Evolutionary conservation across 2,888 invertebrate genomes (phyloP).

Genomic region (Agrilus mali): DNA sequence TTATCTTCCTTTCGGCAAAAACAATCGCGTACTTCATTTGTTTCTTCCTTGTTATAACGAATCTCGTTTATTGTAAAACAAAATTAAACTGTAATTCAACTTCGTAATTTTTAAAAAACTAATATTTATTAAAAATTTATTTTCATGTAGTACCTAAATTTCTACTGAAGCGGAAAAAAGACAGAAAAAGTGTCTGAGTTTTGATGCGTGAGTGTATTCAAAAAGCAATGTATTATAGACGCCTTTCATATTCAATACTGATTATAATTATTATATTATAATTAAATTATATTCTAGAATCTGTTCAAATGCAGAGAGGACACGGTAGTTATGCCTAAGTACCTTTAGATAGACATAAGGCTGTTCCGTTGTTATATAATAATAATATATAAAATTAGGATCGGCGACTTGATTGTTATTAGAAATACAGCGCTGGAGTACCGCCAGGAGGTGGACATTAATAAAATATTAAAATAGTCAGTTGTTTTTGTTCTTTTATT

Average conservation of each 20-base stretch:
- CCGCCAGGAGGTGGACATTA: too few species aligned
- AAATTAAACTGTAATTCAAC: too few species aligned
- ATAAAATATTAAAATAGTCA: too few species aligned
- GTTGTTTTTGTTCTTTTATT: too few species aligned
- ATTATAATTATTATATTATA: slow-evolving; percentile 30
- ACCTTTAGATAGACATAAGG: slow-evolving; percentile 36
- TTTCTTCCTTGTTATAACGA: slow-evolving; percentile 1
- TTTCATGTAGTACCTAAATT: too few species aligned
- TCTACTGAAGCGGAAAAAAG: too few species aligned
- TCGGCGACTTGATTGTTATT: too few species aligned
- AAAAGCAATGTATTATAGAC: slow-evolving; percentile 20
- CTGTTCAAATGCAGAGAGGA: slow-evolving; percentile 10
- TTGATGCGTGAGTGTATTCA: slow-evolving; percentile 8
- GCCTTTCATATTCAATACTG: slow-evolving; percentile 28
- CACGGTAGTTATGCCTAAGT: slow-evolving; percentile 36
- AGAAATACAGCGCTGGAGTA: too few species aligned
- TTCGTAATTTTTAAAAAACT: too few species aligned
- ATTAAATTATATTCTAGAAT: slow-evolving; percentile 12
- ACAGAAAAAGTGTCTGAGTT: slow-evolving; percentile 2
- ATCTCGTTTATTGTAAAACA: not conserved
- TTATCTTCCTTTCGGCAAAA: not conserved
- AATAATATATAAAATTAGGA: slow-evolving; percentile 19
- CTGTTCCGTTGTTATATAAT: slow-evolving; percentile 38
- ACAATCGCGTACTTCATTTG: too few species aligned
- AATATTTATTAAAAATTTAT: too few species aligned